Evolutionary conservation across 1,140 invertebrate genomes (phyloP).

Genomic region (Melipona quadrifasciata): DNA sequence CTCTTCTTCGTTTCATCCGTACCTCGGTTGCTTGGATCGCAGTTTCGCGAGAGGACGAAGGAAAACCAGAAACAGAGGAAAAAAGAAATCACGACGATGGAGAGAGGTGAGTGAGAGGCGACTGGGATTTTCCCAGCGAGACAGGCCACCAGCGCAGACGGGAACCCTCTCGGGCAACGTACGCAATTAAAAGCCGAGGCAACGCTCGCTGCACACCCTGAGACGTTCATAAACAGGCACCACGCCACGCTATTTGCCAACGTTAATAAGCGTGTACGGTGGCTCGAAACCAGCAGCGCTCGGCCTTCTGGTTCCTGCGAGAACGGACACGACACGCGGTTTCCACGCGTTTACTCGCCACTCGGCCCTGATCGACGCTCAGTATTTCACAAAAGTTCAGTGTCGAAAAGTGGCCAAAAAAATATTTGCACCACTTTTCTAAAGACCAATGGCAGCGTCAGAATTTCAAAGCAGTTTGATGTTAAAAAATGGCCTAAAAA

Average conservation of each 20-base stretch:
- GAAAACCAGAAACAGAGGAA: too few species aligned
- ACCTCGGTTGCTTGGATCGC: background rate
- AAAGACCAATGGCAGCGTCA: too few species aligned
- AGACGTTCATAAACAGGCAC: conserved; percentile 44
- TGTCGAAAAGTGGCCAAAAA: too few species aligned
- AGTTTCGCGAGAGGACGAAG: background rate
- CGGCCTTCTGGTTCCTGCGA: background rate
- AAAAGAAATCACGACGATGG: background rate
- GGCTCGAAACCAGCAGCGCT: background rate
- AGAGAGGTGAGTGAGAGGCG: background rate
- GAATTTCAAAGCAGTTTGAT: too few species aligned
- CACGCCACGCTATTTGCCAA: conserved; percentile 32
- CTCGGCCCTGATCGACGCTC: background rate
- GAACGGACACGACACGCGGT: background rate
- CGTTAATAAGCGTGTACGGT: conserved; percentile 43
- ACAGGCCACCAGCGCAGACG: background rate
- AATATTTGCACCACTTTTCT: too few species aligned
- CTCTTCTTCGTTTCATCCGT: too few species aligned
- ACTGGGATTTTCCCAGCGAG: conserved; percentile 1
- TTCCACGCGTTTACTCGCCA: background rate
- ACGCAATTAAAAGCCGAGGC: conserved; percentile 36
- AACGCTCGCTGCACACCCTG: background rate
- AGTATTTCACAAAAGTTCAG: background rate
- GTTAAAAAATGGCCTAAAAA: too few species aligned
- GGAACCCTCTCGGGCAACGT: conserved; percentile 27